Base-by-base conservation (phyloP, 2,113 vertebrate genomes). In the Sapayoa aenigma region DNA sequence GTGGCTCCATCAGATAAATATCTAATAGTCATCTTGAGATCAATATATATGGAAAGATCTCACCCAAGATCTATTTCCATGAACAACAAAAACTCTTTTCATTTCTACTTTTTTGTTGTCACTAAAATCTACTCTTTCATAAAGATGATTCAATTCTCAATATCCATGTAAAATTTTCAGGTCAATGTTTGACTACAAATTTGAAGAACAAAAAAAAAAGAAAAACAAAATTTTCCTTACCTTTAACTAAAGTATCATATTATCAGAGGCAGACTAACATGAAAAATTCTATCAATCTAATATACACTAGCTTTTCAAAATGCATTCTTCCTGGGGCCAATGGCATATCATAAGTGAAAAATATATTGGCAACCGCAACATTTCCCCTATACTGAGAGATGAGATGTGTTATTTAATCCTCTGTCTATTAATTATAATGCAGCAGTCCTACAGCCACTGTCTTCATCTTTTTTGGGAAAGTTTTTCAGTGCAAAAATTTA, bases 41-140 rank as follows among this genome's bases (percentile, higher is more conserved):
- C 24, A 80, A 24, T 1, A 44, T 17, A 4, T 11, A 50, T 8
- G 2, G 24, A 58, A 65, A 41, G 3, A 55, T 16, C 17, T 50
- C 50, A 4, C 24, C 19, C 25, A 44, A 44, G 14, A 28, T 39
- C 10, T 69, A 8, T 3, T 50, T 66, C 23, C 27, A 47, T 8
- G 15, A 27, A 14, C 11, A 69, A 12, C 2, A 52, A 60, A 80
- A 56, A 0, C 1, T 9, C 3, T 53, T 77, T 33, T n/a, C 1
- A 22, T 46, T 85, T 88, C 11, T 1, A 24, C 41, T 68, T 74
- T 1, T 49, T 44, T 14, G n/a, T 28, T 18, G 9, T 49, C 31
- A 50, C 19, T 23, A 1, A 78, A 52, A 2, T n/a, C 1, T 56
- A 27, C 12, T 49, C 1, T 46, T 89, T 77, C 37, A 24, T 30